Evolutionary conservation across 2,888 invertebrate species (phyloP).

Genomic region (Cataglyphis albicans): DNA sequence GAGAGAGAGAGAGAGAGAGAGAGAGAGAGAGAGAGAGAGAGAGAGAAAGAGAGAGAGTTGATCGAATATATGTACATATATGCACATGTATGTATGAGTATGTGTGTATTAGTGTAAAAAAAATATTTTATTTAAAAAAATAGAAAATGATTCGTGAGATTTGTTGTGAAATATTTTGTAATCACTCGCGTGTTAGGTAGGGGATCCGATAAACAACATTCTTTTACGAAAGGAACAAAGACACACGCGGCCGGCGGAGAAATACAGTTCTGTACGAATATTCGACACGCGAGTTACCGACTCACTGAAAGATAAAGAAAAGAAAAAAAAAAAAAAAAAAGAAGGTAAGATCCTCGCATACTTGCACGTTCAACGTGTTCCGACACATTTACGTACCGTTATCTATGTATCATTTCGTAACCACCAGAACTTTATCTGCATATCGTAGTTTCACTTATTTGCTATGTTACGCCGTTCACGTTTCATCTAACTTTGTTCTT

Average conservation of each 20-base stretch:
- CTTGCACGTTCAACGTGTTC: neutral
- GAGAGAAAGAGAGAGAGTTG: no score
- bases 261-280: slow-evolving; percentile 59
- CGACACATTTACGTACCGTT: neutral
- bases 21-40: no score
- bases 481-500: neutral
- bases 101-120: no score
- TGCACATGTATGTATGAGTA: no score
- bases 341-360: neutral
- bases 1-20: no score
- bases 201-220: slow-evolving; percentile 2
- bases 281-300: slow-evolving; percentile 24
- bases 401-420: neutral
- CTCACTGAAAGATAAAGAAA: neutral
- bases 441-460: neutral
- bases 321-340: neutral
- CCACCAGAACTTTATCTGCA: neutral
- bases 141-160: neutral
- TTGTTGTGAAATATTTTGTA: neutral
- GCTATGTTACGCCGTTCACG: neutral
- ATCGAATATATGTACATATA: neutral
- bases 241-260: slow-evolving; percentile 1
- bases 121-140: neutral
- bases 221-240: slow-evolving; percentile 40
- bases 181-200: neutral